Evolutionary conservation across 2,888 invertebrate genomes (phyloP), one percentile per base, ranked within the genome.

Genomic region (Poecilobothrus nobilitatus): DNA sequence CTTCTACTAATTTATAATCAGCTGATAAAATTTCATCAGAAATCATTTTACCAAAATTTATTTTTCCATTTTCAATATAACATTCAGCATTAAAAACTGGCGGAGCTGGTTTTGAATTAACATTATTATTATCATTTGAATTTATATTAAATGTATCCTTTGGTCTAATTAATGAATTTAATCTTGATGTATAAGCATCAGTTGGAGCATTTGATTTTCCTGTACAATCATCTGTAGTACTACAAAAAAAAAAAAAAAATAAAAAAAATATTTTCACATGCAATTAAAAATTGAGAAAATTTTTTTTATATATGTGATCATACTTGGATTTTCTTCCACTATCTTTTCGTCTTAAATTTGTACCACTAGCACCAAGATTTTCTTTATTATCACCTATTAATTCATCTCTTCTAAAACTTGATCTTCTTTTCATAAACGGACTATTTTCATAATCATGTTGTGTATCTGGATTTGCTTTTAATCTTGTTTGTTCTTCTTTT

Each of bases 11-110:
- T 71, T 91, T 84, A 75, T 89, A 86, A 78, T 96, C 96, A 1
- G 92, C 92, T 65, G 91, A 89, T 70, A 95, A 79, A 61, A 95
- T 91, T 83, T 95, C 94, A 81, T 95, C 94, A 8, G 91, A 92
- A 71, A 95, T 83, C 68, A 95, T 83, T 79, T 89, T 89, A 9
- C 90, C 91, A 81, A 89, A 93, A 80, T 93, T 91, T 66, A 94
- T 89, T 78, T 86, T 89, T 10, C 90, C 89, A 74, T 86, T 87
- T 74, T 90, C 90, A 70, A 92, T 83, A 76, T 93, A 93, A 76
- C 84, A 88, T 68, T 87, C 73, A 80, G 84, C 78, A 66, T 81
- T 80, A 63, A 77, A 78, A 67, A 73, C 78, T 5, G 77, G 76
- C 8, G 82, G 80, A 33, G 77, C 71, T 66, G 72, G 72, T 63